Percentiles rank a stretch among this genome's conserved stretches.
phyloP scores from a whole-genome alignment of 2,113 vertebrate species.

The Steatornis caripensis region DNA sequence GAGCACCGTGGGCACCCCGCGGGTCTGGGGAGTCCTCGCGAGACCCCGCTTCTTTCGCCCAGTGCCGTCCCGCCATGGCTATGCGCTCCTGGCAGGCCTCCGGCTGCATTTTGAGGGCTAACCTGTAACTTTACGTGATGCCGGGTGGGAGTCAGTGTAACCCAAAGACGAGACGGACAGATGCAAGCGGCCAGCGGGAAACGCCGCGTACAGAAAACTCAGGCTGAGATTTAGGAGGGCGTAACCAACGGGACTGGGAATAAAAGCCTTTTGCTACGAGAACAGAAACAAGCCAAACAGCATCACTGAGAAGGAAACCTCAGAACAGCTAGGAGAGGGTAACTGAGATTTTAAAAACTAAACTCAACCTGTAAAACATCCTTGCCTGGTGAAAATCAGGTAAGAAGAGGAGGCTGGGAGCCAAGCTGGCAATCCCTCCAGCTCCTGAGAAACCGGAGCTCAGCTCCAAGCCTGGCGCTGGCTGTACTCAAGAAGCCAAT shows the following conservation, averaged over 20 bases:
- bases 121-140: neutral
- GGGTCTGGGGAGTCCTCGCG: too few species aligned
- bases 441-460: neutral
- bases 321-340: neutral
- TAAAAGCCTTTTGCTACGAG: neutral
- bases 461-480: neutral
- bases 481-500: neutral
- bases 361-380: neutral
- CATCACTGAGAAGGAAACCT: neutral
- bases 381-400: neutral
- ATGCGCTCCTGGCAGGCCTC: too few species aligned
- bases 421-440: neutral
- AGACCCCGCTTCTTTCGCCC: too few species aligned
- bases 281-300: neutral
- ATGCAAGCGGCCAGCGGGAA: fast-evolving
- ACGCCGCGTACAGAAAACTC: neutral
- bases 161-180: neutral
- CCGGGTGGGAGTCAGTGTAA: neutral
- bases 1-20: too few species aligned
- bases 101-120: too few species aligned
- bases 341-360: neutral
- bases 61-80: too few species aligned
- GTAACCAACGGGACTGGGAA: neutral
- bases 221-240: neutral
- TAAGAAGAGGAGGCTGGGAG: neutral